These are phyloP conservation scores for Neomonachus schauinslandi DNA, from an alignment of 2,113 vertebrate species.

Conservation along the genomic window DNA sequence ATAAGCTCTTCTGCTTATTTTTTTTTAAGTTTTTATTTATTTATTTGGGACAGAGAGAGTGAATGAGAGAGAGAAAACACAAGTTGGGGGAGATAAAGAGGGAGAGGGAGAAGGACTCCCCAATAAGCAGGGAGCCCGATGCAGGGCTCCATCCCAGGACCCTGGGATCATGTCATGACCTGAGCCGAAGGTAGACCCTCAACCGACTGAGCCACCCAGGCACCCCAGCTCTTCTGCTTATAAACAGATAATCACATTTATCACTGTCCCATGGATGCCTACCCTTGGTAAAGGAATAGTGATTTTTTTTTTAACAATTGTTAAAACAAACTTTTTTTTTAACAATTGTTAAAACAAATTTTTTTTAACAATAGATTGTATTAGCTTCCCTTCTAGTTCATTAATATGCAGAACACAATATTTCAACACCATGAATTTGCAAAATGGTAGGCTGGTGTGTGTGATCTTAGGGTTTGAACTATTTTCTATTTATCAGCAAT, in stretches of 20 bases:
- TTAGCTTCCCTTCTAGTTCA: not conserved
- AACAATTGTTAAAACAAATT: not conserved
- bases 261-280: not conserved
- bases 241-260: not conserved
- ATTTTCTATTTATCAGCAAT: not conserved
- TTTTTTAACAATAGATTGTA: not conserved
- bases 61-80: not conserved
- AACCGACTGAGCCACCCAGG: not conserved
- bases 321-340: no score
- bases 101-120: not conserved
- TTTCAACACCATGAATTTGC: not conserved
- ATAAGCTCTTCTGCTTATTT: not conserved
- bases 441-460: not conserved
- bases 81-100: not conserved
- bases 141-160: not conserved
- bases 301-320: no score
- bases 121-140: not conserved
- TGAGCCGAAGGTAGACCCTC: not conserved
- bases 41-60: not conserved
- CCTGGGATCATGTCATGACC: no score
- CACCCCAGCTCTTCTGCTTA: not conserved
- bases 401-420: not conserved
- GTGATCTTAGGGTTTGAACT: not conserved
- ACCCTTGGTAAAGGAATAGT: no score
- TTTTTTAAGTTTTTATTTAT: not conserved